Evolutionary conservation across 2,888 invertebrate genomes (phyloP).

Genomic region (Cantharis rufa): DNA sequence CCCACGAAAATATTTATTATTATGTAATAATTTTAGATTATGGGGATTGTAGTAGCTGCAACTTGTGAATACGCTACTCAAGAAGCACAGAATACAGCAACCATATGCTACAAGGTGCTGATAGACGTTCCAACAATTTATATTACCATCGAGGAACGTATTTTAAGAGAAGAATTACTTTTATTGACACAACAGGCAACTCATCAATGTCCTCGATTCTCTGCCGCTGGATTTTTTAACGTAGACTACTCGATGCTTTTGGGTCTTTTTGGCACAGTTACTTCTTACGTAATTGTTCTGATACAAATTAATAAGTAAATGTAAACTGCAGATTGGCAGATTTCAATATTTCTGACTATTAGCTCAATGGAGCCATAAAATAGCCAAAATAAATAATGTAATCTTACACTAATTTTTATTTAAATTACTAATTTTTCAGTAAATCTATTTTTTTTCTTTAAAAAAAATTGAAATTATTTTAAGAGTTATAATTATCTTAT

Average conservation of each 20-base stretch:
- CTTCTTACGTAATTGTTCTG: constrained; percentile 27
- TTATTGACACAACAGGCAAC: constrained; percentile 25
- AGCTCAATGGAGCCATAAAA: no score
- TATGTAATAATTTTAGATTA: no score
- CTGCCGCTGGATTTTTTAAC: constrained; percentile 28
- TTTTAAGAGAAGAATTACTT: constrained; percentile 12
- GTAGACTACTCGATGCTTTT: constrained; percentile 26
- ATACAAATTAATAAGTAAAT: constrained; percentile 23
- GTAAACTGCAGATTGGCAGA: no score
- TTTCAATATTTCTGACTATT: no score
- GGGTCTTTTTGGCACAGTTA: constrained; percentile 21
- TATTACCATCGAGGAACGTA: constrained; percentile 4
- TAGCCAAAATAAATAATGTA: no score
- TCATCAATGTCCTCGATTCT: constrained; percentile 16
- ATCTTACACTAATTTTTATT: no score
- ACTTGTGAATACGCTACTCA: neutral
- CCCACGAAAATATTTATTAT: no score
- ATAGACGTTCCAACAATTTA: constrained; percentile 22
- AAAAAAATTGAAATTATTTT: no score
- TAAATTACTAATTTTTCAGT: no score
- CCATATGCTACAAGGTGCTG: constrained; percentile 31
- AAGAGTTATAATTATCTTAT: no score
- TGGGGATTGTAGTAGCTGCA: neutral
- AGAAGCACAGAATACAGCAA: constrained; percentile 31
- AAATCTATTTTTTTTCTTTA: no score